Base-by-base conservation (phyloP, 2,113 vertebrate genomes). In the Callaeas wilsoni region DNA sequence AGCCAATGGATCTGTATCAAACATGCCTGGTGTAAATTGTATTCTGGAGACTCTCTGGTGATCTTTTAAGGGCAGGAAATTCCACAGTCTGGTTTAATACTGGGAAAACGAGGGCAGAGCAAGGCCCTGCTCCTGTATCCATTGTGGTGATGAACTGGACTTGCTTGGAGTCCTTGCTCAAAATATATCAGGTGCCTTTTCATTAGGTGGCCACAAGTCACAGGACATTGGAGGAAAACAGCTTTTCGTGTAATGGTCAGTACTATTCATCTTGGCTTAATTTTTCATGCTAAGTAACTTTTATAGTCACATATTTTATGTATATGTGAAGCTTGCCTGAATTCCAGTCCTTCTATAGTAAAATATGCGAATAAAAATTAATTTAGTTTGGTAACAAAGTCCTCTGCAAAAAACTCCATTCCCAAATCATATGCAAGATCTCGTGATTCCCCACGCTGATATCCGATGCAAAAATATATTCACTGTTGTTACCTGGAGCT, bases 381-480 rank as follows among this genome's bases (percentile, higher is more conserved):
- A 75, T 87, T 52, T 52, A 62, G 33, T 63, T 86, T 63, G 60
- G 30, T 83, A 80, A 88, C 46, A 85, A 88, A 94, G 52, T 93
- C 49, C 13, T 85, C 39, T 77, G 42, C 1, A 87, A 75, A 89
- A 84, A 55, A 64, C 42, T 42, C 12, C 15, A 20, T 10, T 53
- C 62, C 57, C 19, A 80, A 84, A 80, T 94, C 52, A 9, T 55
- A 77, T 87, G 87, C 75, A 77, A 76, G 44, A 88, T 55, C 75
- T 94, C 21, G 2, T 47, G 32, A 81, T 86, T 96, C 87, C 92
- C 79, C 47, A 41, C 14, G 71, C 47, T 95, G 82, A 59, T 96
- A 91, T 71, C 64, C 74, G 67, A 95, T 74, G 85, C 60, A 96
- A 70, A 93, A 93, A 91, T 63, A 55, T 47, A 75, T 93, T 89